These are phyloP conservation scores for Archivesica marissinica DNA, from an alignment of 1,140 invertebrate species.

Conservation along the genomic window DNA sequence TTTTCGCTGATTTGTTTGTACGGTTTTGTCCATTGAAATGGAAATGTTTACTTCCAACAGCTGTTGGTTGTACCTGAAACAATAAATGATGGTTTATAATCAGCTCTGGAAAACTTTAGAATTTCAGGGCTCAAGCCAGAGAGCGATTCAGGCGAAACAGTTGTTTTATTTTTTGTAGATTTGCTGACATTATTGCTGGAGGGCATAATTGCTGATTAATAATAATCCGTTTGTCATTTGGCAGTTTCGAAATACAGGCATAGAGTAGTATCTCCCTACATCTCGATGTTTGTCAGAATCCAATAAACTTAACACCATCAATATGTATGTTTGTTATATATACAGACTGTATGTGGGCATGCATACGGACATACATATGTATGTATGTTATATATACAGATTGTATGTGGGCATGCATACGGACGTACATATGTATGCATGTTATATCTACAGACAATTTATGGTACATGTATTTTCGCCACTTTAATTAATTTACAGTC, in stretches of 20 bases:
- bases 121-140: background rate
- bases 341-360: too few relatives aligned
- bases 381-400: too few relatives aligned
- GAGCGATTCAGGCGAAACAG: too few relatives aligned
- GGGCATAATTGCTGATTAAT: background rate
- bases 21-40: constrained; percentile 57
- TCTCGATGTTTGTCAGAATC: background rate
- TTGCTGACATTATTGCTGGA: background rate
- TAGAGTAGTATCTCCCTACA: background rate
- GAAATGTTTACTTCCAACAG: constrained; percentile 46
- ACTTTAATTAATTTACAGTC: too few relatives aligned
- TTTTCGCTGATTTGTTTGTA: constrained; percentile 46
- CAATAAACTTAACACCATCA: too few relatives aligned
- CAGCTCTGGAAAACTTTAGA: background rate
- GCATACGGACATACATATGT: too few relatives aligned
- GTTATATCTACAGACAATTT: too few relatives aligned
- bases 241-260: background rate
- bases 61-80: constrained; percentile 19
- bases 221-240: too few relatives aligned
- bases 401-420: too few relatives aligned
- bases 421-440: background rate
- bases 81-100: background rate
- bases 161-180: background rate
- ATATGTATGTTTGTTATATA: too few relatives aligned
- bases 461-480: too few relatives aligned